Evolutionary conservation across 2,888 invertebrate species (phyloP), one percentile per base, ranked within the genome.

Genomic region (Oxyteleia sp.): DNA sequence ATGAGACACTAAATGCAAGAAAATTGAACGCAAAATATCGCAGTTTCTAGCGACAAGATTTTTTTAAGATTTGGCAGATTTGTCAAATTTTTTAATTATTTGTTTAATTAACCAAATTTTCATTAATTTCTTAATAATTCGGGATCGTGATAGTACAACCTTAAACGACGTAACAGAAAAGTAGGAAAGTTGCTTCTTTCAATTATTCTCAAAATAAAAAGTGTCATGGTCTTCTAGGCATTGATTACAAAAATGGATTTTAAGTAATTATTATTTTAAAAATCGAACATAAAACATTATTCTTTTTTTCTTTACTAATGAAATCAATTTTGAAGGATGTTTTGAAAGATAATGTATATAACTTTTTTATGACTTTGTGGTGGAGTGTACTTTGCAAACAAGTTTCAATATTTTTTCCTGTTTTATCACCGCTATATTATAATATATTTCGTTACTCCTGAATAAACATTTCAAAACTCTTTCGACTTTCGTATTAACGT

Each of bases 401-500:
- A 45, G 8, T 57, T 45, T 45, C 32, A 57, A 45, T 47, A 69
- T 57, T 69, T 69, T 69, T 20, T 8, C n/a, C 18, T 45, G n/a
- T 16, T 71, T 59, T 47, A 47, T 38, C 23, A 38, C 35, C 15
- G 35, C 16, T 7, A 18, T 38, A 32, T 71, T 38, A 71, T 20
- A 55, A 71, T 49, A 71, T 23, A 51, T 61, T 61, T 61, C 8
- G 1, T 13, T 53, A 18, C 43, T 15, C 4, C 35, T 29, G 51
- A 51, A 61, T 20, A 51, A 72, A 49, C 41, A 61, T 72, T 61
- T 43, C 47, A 26, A 38, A 72, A 72, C 23, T 51, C 7, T 35
- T 38, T 11, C 32, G 57, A 49, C 57, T 66, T 55, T 57, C 47
- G 15, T 43, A 66, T 75, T 66, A 66, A 55, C 41, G 47, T 66